Percentiles rank a stretch among this genome's conserved stretches.
phyloP scores from a whole-genome alignment of 2,888 invertebrate species.

The Chloroclystis v-ata region DNA sequence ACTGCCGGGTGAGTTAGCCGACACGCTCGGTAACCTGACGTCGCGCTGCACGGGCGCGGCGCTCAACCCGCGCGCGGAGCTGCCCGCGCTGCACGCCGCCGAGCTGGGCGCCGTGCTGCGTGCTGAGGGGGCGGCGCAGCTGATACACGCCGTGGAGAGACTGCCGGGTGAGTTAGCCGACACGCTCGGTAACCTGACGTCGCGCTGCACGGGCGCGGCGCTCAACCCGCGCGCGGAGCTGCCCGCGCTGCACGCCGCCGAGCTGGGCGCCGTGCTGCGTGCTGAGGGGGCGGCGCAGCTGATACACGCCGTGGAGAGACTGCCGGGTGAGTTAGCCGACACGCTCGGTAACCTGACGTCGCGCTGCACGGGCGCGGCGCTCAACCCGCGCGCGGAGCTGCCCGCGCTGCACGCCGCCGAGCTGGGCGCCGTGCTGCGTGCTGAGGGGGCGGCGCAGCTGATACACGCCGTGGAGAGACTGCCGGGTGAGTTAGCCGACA shows the following conservation, averaged over 20 bases:
- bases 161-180: conserved; percentile 16
- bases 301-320: too few species aligned
- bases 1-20: conserved; percentile 15
- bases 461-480: too few species aligned
- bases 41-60: conserved; percentile 88
- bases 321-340: conserved; percentile 17
- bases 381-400: conserved; percentile 85
- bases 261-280: conserved; percentile 62
- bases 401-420: conserved; percentile 44
- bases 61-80: conserved; percentile 85
- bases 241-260: conserved; percentile 44
- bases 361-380: conserved; percentile 87
- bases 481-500: conserved; percentile 14
- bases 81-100: conserved; percentile 45
- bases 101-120: conserved; percentile 65
- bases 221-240: conserved; percentile 86
- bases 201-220: conserved; percentile 87
- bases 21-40: too few species aligned
- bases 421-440: conserved; percentile 62
- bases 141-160: too few species aligned
- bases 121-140: too few species aligned
- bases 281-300: too few species aligned
- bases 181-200: too few species aligned
- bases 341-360: too few species aligned
- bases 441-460: too few species aligned